Conservation (phyloP, 2,113 vertebrate species). For the Heteronetta atricapilla region DNA sequence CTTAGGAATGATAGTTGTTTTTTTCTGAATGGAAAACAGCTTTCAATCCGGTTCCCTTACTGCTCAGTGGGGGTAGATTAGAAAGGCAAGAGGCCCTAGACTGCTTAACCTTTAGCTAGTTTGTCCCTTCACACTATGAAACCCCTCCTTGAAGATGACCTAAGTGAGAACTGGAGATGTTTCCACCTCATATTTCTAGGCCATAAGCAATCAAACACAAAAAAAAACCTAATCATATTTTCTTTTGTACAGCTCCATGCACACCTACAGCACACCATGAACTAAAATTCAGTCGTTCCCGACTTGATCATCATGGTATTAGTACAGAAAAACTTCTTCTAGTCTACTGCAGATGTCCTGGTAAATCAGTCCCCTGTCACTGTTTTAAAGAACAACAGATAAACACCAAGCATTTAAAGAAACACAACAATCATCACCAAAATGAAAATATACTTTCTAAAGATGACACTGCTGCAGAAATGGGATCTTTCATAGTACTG, state of each 20-base stretch:
- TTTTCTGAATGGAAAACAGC: not conserved
- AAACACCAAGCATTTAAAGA: not conserved
- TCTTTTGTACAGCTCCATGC: not conserved
- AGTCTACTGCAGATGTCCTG: not conserved
- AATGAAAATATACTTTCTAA: not conserved
- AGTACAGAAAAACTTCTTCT: not conserved
- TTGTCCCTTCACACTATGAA: not conserved
- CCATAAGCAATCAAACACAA: not conserved
- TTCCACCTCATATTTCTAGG: not conserved
- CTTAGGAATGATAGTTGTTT: not conserved
- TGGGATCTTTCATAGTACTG: rapidly evolving
- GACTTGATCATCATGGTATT: not conserved
- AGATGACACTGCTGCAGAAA: not conserved
- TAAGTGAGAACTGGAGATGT: not conserved
- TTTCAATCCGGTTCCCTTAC: not conserved
- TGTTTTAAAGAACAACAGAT: not conserved
- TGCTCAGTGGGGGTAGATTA: not conserved
- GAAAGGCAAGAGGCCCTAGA: not conserved
- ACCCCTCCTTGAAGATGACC: not conserved
- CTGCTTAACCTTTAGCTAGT: not conserved
- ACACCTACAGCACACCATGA: not conserved
- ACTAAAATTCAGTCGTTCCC: not conserved
- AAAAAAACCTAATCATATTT: not conserved
- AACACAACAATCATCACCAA: not conserved
- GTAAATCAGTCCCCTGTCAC: not conserved